These are phyloP conservation scores for Lepeophtheirus nordmannii DNA, from an alignment of 2,888 invertebrate species.

Conservation along the genomic window DNA sequence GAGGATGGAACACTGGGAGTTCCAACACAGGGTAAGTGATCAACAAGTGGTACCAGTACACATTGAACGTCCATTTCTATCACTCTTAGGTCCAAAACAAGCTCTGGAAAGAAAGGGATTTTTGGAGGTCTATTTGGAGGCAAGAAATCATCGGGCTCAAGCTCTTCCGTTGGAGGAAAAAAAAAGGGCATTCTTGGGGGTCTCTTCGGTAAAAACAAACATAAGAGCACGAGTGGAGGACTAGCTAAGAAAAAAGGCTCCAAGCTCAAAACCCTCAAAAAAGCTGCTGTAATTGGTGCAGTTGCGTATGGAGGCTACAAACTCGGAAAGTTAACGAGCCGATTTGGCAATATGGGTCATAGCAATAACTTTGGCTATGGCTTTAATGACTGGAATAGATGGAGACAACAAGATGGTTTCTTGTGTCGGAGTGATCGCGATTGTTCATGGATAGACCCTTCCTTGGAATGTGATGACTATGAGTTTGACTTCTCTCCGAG, in stretches of 20 bases:
- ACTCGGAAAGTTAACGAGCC: neutral
- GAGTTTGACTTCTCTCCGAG: slow-evolving; percentile 7
- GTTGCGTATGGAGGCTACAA: slow-evolving; percentile 21
- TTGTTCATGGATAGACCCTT: slow-evolving; percentile 21
- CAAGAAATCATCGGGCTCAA: too few relatives aligned
- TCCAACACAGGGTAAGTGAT: neutral
- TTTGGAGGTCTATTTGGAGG: too few relatives aligned
- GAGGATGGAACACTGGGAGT: neutral
- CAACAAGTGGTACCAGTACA: too few relatives aligned
- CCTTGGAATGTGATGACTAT: slow-evolving; percentile 22
- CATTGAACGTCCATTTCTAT: too few relatives aligned
- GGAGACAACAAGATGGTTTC: slow-evolving; percentile 20
- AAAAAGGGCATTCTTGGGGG: neutral
- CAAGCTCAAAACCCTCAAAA: slow-evolving; percentile 10
- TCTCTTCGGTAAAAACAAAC: neutral
- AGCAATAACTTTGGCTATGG: slow-evolving; percentile 1
- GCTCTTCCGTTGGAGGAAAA: neutral
- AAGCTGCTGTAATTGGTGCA: slow-evolving; percentile 22
- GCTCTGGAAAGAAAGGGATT: too few relatives aligned
- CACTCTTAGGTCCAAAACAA: too few relatives aligned
- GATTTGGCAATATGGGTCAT: neutral
- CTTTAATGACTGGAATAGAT: slow-evolving; percentile 20
- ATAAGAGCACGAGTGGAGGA: neutral
- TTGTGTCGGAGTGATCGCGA: slow-evolving; percentile 14
- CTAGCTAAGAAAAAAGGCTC: neutral